Evolutionary conservation across 2,797 vertebrate species (phyloP).

Genomic region (Eulemur albifrons): DNA sequence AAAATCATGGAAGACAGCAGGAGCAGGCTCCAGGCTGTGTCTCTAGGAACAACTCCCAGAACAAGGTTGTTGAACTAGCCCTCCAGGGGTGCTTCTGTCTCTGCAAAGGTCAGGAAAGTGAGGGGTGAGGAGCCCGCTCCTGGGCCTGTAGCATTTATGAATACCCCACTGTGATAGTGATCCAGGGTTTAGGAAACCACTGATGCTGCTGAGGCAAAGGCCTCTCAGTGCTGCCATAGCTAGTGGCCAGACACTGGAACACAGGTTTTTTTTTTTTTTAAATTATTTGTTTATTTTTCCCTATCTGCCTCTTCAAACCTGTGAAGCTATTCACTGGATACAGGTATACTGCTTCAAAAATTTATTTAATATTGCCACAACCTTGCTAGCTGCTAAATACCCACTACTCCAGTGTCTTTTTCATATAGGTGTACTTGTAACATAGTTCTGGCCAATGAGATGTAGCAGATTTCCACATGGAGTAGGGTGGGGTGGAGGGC

Average conservation of each 20-base stretch:
- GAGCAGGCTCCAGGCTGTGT: neutral
- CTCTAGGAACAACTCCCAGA: neutral
- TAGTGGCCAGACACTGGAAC: neutral
- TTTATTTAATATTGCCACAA: neutral
- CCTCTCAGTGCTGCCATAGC: neutral
- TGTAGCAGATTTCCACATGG: neutral
- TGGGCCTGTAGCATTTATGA: neutral
- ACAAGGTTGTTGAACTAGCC: neutral
- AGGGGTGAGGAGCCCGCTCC: neutral
- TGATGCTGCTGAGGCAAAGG: neutral
- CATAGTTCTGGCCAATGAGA: neutral
- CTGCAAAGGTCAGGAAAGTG: neutral
- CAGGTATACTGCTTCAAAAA: neutral
- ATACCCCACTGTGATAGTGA: neutral
- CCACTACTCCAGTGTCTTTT: neutral
- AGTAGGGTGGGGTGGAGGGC: accelerated
- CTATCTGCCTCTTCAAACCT: neutral
- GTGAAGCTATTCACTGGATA: neutral
- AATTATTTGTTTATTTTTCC: too few species aligned
- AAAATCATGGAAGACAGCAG: neutral
- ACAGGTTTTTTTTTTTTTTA: too few species aligned
- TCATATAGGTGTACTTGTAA: neutral
- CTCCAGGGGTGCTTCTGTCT: neutral
- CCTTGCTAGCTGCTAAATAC: neutral
- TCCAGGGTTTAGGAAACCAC: neutral